Evolutionary conservation across 2,888 invertebrate species (phyloP), one percentile per base, ranked within the genome.

Genomic region (Gymnocheta viridis): DNA sequence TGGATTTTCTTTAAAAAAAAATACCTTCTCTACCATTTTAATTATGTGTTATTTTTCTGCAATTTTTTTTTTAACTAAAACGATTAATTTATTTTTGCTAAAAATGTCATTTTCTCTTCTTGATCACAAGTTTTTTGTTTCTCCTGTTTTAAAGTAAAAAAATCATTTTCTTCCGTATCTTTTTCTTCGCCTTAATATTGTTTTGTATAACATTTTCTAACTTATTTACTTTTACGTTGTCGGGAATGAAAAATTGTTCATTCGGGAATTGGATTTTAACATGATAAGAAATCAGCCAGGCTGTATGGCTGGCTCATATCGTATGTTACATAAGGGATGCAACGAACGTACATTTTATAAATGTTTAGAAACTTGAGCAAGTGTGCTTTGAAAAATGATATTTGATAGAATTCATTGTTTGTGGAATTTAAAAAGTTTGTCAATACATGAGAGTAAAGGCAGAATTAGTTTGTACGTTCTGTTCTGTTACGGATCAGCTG

Each of bases 191-290:
- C 44, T 64, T 35, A 64, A 44, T 41, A 32, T 56, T 38, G 22
- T 22, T 32, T 47, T 70, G 41, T 62, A 54, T 38, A 78, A 67
- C 19, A 54, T 82, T 79, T 82, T 78, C 70, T 35, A 62, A 73
- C 49, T 58, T 29, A 19, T 69, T 69, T 87, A 86, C 88, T 88
- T 88, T 88, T 88, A 87, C 88, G 89, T 69, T 87, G 86, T 79
- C 51, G 86, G 86, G 88, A 90, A 90, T 90, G 90, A 90, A 90
- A 90, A 90, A 90, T 90, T 89, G 90, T 90, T 88, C 90, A 88
- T 89, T 89, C 89, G 90, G 90, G 90, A 90, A 90, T 90, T 90
- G 89, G 89, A 90, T 90, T 90, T 88, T 87, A 89, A 89, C 90
- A 89, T 89, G 90, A 88, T 87, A 89, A 90, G 88, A 87, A 89